These are phyloP conservation scores for Bos indicus DNA, from an alignment of 2,113 vertebrate species.

Conservation along the genomic window DNA sequence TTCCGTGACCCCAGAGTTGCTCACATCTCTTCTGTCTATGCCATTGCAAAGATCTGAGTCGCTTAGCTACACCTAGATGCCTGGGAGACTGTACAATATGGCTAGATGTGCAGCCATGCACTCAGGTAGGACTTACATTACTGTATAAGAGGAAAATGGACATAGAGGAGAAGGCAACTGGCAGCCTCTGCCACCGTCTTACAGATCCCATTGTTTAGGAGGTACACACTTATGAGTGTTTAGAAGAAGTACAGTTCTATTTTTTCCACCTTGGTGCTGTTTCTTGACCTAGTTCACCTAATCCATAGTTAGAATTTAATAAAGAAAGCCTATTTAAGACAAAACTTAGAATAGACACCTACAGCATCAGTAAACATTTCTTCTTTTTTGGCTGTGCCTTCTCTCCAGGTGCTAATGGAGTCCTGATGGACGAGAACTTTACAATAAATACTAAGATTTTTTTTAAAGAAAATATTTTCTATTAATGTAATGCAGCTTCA, in stretches of 20 bases:
- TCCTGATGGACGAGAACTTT: neutral
- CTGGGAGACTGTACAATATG: neutral
- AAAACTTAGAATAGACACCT: neutral
- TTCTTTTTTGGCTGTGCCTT: neutral
- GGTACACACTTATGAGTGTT: constrained; percentile 52
- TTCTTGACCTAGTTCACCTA: neutral
- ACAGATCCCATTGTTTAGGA: neutral
- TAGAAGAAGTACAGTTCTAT: constrained; percentile 39
- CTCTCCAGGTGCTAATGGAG: neutral
- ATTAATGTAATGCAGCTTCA: neutral
- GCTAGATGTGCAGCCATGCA: neutral
- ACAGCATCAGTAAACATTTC: neutral
- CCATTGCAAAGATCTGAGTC: neutral
- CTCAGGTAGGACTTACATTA: neutral
- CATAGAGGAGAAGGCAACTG: neutral
- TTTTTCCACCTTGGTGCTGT: constrained; percentile 15
- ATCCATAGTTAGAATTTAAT: neutral
- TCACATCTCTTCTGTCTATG: neutral
- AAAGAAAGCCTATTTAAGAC: neutral
- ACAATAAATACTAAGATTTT: neutral
- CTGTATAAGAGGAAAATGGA: neutral
- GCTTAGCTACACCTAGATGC: neutral
- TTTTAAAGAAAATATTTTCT: neutral
- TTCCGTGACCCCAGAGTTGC: neutral
- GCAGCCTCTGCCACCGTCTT: neutral